Conservation (phyloP, 1,140 invertebrate species). For the Microvelia longipes region DNA sequence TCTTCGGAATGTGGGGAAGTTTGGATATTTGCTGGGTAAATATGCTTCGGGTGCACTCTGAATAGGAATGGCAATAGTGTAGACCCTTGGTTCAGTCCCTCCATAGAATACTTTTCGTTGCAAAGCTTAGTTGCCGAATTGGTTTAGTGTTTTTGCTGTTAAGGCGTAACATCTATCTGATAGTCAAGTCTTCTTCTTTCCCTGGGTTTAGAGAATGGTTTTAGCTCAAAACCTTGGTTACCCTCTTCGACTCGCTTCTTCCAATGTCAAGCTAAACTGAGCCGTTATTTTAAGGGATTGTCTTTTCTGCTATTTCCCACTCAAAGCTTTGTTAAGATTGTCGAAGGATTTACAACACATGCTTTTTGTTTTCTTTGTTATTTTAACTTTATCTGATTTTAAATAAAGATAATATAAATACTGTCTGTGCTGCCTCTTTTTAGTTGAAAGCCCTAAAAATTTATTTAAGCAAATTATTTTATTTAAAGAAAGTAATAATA, state of each 20-base stretch:
- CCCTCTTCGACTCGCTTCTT: not conserved
- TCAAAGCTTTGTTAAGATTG: not conserved
- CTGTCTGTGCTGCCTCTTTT: not conserved
- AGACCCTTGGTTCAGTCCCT: no score
- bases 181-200: no score
- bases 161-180: no score
- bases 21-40: not conserved
- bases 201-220: no score
- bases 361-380: not conserved
- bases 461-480: not conserved
- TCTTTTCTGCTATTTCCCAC: not conserved
- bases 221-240: no score
- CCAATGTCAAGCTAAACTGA: not conserved
- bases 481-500: not conserved
- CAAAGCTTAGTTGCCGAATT: not conserved
- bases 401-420: no score
- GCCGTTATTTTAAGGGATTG: not conserved
- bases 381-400: not conserved
- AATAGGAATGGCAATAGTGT: not conserved
- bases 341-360: not conserved
- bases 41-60: not conserved
- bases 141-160: not conserved
- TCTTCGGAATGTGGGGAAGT: not conserved
- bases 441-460: not conserved
- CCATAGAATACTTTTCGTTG: not conserved